A percentile compares a stretch with the other conserved stretches of the same genome.
These are phyloP conservation scores for Myopa testacea DNA, from an alignment of 2,888 invertebrate species.

Conservation along the genomic window DNA sequence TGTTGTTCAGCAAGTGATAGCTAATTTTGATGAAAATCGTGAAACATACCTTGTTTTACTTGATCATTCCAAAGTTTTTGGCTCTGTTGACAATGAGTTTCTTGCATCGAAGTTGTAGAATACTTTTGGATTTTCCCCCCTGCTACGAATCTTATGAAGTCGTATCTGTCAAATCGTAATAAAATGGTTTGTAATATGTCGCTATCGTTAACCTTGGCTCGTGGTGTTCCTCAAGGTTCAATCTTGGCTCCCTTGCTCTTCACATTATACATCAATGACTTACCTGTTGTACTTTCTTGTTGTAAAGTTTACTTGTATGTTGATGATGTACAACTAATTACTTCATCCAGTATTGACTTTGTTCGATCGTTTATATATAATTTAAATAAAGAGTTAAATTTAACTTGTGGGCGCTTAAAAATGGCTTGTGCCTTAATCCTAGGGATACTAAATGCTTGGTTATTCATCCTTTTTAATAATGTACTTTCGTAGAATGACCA, in stretches of 20 bases:
- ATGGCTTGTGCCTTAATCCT: not conserved
- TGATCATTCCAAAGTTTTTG: not conserved
- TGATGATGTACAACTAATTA: not conserved
- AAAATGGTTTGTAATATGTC: too few relatives aligned
- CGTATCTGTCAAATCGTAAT: too few relatives aligned
- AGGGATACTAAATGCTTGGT: too few relatives aligned
- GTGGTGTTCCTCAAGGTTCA: conserved; percentile 6
- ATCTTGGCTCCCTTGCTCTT: not conserved
- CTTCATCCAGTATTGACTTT: not conserved
- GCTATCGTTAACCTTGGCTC: not conserved
- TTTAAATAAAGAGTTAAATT: not conserved
- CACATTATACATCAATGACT: not conserved
- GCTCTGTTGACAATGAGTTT: not conserved
- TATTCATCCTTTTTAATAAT: not conserved
- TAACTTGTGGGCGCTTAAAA: not conserved
- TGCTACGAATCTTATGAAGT: too few relatives aligned
- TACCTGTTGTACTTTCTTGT: not conserved
- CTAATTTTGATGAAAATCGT: not conserved
- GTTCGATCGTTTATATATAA: not conserved
- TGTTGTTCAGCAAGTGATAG: too few relatives aligned
- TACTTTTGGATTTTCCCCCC: too few relatives aligned
- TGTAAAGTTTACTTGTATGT: not conserved
- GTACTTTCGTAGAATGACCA: not conserved
- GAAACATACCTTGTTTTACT: not conserved
- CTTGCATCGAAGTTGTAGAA: too few relatives aligned